These are phyloP conservation scores for Stegastes partitus DNA, from an alignment of 2,113 vertebrate species.

Conservation along the genomic window DNA sequence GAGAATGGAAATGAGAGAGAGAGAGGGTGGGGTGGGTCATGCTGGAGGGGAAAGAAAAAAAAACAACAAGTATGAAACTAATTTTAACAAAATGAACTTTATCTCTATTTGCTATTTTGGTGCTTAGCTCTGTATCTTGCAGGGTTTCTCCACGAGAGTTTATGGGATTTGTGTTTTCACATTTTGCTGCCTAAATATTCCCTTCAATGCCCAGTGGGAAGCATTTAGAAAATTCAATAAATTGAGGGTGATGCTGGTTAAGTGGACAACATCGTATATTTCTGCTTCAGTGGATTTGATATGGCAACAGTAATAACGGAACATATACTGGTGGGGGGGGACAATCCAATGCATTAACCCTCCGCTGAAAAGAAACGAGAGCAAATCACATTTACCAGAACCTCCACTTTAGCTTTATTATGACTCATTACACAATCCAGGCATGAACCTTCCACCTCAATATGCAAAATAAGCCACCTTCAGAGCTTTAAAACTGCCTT, in stretches of 20 bases:
- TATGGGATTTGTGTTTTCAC: constrained; percentile 10
- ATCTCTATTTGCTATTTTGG: constrained; percentile 41
- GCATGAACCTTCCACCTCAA: constrained; percentile 22
- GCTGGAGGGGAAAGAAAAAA: constrained; percentile 14
- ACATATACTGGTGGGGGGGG: constrained; percentile 8
- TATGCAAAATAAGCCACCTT: constrained; percentile 48
- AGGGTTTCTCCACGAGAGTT: constrained; percentile 22
- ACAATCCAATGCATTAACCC: not conserved
- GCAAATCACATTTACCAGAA: constrained; percentile 41
- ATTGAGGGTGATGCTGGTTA: constrained; percentile 25
- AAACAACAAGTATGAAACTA: constrained; percentile 39
- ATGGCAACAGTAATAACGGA: constrained; percentile 21
- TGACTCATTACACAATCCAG: constrained; percentile 39
- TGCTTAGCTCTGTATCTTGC: constrained; percentile 4
- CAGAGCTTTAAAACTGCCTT: constrained; percentile 39
- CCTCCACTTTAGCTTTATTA: constrained; percentile 18
- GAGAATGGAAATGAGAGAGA: constrained; percentile 17
- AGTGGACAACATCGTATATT: constrained; percentile 20
- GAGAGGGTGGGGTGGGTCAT: constrained; percentile 4
- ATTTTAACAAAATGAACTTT: constrained; percentile 45
- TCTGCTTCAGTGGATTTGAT: constrained; percentile 26
- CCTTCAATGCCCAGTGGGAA: constrained; percentile 18
- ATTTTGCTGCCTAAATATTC: constrained; percentile 19
- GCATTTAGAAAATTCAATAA: constrained; percentile 37
- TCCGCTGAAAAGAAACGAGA: constrained; percentile 25